These are phyloP conservation scores for Dicrostonyx torquatus DNA, from an alignment of 2,797 vertebrate species.

Conservation along the genomic window DNA sequence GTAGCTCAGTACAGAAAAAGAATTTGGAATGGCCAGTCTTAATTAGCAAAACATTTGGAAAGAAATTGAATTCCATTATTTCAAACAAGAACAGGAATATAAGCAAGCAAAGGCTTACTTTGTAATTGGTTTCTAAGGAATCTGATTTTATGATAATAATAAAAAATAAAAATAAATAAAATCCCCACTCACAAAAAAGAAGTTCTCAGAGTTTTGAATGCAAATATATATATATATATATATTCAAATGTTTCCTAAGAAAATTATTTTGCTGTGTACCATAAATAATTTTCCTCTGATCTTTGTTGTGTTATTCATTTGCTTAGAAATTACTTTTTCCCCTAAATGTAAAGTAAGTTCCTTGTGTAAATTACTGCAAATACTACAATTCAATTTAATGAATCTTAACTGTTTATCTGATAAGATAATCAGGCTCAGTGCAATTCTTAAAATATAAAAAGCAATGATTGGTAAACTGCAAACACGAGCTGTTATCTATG, in stretches of 20 bases:
- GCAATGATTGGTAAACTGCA: not conserved
- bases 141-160: not conserved
- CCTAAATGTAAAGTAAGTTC: not conserved
- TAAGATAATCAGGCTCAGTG: conserved; percentile 7
- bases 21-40: not conserved
- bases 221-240: not conserved
- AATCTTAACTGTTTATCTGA: conserved; percentile 54
- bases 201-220: not conserved
- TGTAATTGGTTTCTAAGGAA: not conserved
- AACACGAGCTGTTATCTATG: not conserved
- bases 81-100: conserved; percentile 4
- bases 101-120: not conserved
- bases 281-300: not conserved
- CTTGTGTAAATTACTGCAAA: conserved; percentile 23
- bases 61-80: not conserved
- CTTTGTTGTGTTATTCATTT: conserved; percentile 1
- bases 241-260: not conserved
- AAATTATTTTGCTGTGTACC: not conserved
- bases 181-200: no score
- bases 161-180: no score
- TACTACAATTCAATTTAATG: conserved; percentile 28
- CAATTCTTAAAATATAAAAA: conserved; percentile 52
- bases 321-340: not conserved
- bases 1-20: not conserved
- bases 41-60: conserved; percentile 30